Conservation (phyloP, 2,888 invertebrate genomes). For the Caenorhabditis sp. region DNA sequence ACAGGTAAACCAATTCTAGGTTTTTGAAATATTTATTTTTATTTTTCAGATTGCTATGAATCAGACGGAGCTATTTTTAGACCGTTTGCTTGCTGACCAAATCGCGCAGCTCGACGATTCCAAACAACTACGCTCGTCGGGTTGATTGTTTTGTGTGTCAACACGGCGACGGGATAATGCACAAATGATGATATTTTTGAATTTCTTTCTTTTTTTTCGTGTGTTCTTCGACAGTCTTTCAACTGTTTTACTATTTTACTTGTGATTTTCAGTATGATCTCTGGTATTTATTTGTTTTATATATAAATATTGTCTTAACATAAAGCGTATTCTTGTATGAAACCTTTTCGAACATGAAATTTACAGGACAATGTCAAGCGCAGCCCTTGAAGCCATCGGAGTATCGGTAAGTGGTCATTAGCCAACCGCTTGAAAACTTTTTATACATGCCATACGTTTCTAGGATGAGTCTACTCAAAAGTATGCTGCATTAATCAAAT, state of each 20-base stretch:
- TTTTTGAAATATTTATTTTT: no score
- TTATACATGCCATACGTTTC: no score
- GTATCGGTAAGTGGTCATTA: constrained; percentile 34
- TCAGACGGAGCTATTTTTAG: constrained; percentile 49
- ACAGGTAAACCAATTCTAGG: no score
- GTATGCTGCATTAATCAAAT: background rate
- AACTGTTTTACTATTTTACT: constrained; percentile 18
- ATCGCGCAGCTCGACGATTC: constrained; percentile 22
- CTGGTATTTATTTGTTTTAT: constrained; percentile 16
- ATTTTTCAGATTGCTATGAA: constrained; percentile 45
- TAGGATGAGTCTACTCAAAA: background rate
- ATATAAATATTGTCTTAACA: background rate
- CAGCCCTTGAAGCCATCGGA: constrained; percentile 55
- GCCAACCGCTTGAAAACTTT: no score
- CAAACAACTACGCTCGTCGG: constrained; percentile 7
- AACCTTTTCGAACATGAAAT: background rate
- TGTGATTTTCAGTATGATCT: constrained; percentile 33
- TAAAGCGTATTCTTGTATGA: background rate
- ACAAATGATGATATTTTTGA: constrained; percentile 23
- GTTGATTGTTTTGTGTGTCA: constrained; percentile 6
- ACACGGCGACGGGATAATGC: constrained; percentile 20
- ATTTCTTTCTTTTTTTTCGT: constrained; percentile 1
- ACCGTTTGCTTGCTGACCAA: constrained; percentile 46
- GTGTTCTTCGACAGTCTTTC: background rate
- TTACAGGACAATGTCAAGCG: constrained; percentile 25